Conservation (phyloP, 2,888 invertebrate species). For the Dryomyza anilis region DNA sequence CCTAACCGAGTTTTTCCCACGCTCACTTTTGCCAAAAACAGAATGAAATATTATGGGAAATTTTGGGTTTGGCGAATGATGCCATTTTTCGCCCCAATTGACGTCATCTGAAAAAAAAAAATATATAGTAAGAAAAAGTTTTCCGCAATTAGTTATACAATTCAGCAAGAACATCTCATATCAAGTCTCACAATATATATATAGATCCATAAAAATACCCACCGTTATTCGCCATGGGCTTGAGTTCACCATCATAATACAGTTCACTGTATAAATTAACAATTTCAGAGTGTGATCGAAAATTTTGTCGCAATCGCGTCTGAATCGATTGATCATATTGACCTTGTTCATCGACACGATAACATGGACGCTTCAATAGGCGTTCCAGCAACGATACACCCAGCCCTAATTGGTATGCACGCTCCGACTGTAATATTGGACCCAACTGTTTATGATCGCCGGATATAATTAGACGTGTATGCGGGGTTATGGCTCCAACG, state of each 20-base stretch:
- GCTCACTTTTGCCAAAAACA: constrained; percentile 62
- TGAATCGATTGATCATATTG: constrained; percentile 67
- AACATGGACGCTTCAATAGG: constrained; percentile 65
- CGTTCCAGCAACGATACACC: constrained; percentile 71
- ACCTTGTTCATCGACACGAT: constrained; percentile 40
- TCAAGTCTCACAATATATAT: too few relatives aligned
- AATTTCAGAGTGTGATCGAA: constrained; percentile 72
- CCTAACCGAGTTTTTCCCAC: constrained; percentile 42
- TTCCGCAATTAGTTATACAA: too few relatives aligned
- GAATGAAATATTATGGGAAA: constrained; percentile 68
- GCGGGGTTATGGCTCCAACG: background rate
- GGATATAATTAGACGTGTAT: constrained; percentile 51
- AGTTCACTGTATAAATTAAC: constrained; percentile 71
- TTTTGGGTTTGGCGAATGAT: constrained; percentile 58
- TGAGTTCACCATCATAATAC: constrained; percentile 73
- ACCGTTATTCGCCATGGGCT: constrained; percentile 54
- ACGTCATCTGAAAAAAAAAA: constrained; percentile 46
- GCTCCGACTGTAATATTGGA: constrained; percentile 64
- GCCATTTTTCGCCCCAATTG: constrained; percentile 51
- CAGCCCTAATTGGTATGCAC: constrained; percentile 48
- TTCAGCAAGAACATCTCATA: too few relatives aligned
- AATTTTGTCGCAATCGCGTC: constrained; percentile 77
- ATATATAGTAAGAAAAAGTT: too few relatives aligned
- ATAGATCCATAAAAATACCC: too few relatives aligned
- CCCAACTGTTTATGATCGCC: constrained; percentile 79